Evolutionary conservation across 2,888 invertebrate genomes (phyloP).

Genomic region (Drosophila picticornis): DNA sequence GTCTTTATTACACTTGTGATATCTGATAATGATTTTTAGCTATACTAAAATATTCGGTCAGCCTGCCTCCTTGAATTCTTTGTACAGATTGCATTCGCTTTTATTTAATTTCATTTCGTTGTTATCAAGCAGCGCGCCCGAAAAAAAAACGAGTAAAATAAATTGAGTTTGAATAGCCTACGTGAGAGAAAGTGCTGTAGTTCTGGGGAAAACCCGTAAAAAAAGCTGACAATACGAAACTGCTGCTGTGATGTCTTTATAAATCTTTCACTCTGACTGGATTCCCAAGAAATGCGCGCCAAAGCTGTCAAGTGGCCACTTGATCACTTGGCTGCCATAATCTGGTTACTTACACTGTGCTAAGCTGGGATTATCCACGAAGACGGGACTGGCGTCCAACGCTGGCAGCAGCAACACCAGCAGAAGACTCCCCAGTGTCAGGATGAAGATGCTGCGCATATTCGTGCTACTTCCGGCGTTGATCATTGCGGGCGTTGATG

Average conservation of each 20-base stretch:
- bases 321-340: conserved; percentile 23
- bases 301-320: conserved; percentile 49
- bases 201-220: conserved; percentile 67
- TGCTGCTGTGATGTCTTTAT: conserved; percentile 44
- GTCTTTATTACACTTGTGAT: not conserved
- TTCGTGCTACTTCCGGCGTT: conserved; percentile 25
- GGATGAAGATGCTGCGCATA: conserved; percentile 49
- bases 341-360: conserved; percentile 84
- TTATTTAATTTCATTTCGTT: conserved; percentile 45
- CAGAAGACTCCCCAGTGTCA: conserved; percentile 65
- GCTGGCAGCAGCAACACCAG: conserved; percentile 45
- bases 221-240: conserved; percentile 31
- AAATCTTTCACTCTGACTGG: conserved; percentile 31
- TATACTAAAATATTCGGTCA: not conserved
- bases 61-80: not conserved
- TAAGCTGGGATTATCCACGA: conserved; percentile 85
- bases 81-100: conserved; percentile 35
- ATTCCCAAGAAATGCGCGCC: conserved; percentile 40
- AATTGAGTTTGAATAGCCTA: conserved; percentile 61
- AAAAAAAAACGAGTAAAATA: conserved; percentile 34
- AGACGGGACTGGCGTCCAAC: conserved; percentile 82
- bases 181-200: conserved; percentile 79
- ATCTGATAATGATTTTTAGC: not conserved
- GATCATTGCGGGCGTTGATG: conserved; percentile 22
- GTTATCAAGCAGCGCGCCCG: conserved; percentile 32